Base-by-base conservation (phyloP, 1,140 invertebrate genomes). In the Portunus trituberculatus region DNA sequence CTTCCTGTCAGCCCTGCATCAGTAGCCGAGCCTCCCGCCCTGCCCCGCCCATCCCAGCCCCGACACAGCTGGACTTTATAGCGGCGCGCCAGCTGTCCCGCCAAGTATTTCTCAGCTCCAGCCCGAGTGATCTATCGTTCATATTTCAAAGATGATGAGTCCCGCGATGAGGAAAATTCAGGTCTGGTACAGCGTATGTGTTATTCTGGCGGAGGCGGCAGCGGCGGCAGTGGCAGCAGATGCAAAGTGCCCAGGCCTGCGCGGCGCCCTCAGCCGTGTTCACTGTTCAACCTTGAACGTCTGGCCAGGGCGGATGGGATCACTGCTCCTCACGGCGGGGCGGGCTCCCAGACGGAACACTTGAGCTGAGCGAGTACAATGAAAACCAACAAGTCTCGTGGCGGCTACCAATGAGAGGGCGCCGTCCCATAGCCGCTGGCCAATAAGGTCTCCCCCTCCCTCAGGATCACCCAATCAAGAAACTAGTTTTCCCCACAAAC, bases 61-160 rank as follows among this genome's bases (percentile, higher is more conserved):
- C n/a, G 20, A 8, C 67, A 76, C 67, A 76, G 67, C 67, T 76
- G 67, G 20, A n/a, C n/a, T 25, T 76, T 76, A 76, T 76, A n/a
- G 67, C 67, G 67, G 67, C 67, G 67, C 67, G n/a, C 20, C 67
- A 76, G 67, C 67, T 76, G 67, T 76, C 67, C 67, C 67, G 67
- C 20, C 67, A 76, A n/a, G n/a, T n/a, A 76, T n/a, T 76, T 76
- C 67, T n/a, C 67, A n/a, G 67, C 67, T 25, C 67, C 6, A 25
- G n/a, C 67, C 67, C 67, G 67, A n/a, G 20, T 76, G 67, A 76
- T 76, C 67, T 76, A 76, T 76, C 67, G 67, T 25, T n/a, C 67
- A 76, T 76, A 76, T 76, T 25, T 76, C 67, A 76, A 25, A 25
- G n/a, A 25, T 16, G 67, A 76, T 76, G 67, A 76, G 20, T 76